Base-by-base conservation (phyloP, 2,888 invertebrate species). In the Ophion obscuratus region DNA sequence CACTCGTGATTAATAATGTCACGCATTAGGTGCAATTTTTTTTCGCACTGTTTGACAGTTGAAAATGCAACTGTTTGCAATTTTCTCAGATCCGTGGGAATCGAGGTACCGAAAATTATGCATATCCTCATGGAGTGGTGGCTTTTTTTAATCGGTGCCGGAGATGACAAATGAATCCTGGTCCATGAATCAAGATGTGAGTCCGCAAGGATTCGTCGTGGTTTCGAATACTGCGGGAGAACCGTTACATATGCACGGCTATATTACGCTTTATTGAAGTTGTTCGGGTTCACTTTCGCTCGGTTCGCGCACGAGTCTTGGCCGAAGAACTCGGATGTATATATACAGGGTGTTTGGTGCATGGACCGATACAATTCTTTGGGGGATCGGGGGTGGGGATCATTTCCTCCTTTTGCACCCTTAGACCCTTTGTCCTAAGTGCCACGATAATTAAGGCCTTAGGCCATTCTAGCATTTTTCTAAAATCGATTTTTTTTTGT, bases 281-380 rank as follows among this genome's bases (percentile, higher is more conserved):
- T 47, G 40, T 76, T 74, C 70, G 74, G 68, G 64, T 75, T 83
- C 67, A 80, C 82, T 83, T 83, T 83, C 80, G 82, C 83, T 76
- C 71, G 71, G 40, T 67, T 75, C 61, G 47, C 36, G 70, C 85
- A 82, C 84, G 85, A 79, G 66, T 71, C 53, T 61, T 40, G 61
- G 31, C 62, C 67, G 36, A 77, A 85, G 74, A 76, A 64, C 62
- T 66, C 53, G 68, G 27, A 44, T 40, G 47, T 17, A 36, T 57
- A 67, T 85, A 68, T 76, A 47, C 11, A 24, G 27, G 31, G 53
- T 53, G 53, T 53, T 17, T 53, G 11, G 17, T 2, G 17, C 20
- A 9, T 61, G 61, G 31, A 31, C 31, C 2, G 31, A 31, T 4
- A 31, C 31, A 31, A 31, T 31, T 31, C 4, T 31, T 31, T 31